Evolutionary conservation across 2,797 vertebrate genomes (phyloP).

Genomic region (Phataginus tetradactyla): DNA sequence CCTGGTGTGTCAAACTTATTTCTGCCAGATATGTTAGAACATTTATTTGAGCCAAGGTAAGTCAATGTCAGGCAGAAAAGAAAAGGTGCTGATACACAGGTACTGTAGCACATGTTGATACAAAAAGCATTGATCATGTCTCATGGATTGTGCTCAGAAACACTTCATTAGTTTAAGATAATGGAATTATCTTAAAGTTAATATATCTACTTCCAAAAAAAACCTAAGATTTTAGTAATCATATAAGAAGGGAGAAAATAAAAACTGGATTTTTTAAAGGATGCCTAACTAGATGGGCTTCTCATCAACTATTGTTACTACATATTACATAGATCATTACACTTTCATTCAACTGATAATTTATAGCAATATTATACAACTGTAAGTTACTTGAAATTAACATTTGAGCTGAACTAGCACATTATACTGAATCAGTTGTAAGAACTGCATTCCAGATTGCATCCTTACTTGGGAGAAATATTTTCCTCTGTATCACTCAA

Average conservation of each 20-base stretch:
- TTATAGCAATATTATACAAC: background rate
- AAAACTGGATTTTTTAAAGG: slow-evolving; percentile 14
- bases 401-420: slow-evolving; percentile 61
- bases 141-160: background rate
- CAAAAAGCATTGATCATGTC: background rate
- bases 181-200: slow-evolving; percentile 18
- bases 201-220: background rate
- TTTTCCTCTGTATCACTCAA: slow-evolving; percentile 52
- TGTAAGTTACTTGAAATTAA: slow-evolving; percentile 57
- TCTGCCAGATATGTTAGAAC: background rate
- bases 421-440: background rate
- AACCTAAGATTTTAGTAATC: background rate
- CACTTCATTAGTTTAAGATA: background rate
- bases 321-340: background rate
- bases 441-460: background rate
- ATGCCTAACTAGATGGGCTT: background rate
- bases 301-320: background rate
- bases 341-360: slow-evolving; percentile 24
- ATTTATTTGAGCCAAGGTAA: background rate
- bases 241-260: background rate
- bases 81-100: background rate
- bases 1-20: background rate
- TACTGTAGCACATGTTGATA: background rate
- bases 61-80: background rate
- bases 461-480: slow-evolving; percentile 64